Base-by-base conservation (phyloP, 2,888 invertebrate species). In the Xanthorhoe designata region DNA sequence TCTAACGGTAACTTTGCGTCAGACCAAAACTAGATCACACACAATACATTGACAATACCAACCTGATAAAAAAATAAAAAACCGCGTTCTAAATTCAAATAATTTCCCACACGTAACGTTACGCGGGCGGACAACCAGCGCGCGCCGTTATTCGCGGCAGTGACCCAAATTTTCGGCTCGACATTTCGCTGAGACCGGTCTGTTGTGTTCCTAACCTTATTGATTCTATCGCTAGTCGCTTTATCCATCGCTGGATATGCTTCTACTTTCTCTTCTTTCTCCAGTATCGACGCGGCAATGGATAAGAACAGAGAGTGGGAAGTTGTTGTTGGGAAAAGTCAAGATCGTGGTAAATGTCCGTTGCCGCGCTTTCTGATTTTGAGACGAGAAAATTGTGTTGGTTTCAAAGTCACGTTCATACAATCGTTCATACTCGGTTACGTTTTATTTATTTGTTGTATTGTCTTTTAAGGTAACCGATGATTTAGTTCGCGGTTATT, bases 71-170 rank as follows among this genome's bases (percentile, higher is more conserved):
- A 81, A 77, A 80, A 79, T 82, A 87, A 90, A 90, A 86, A 81
- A 76, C 78, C 79, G 78, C 83, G 92, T 91, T 91, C 92, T 90
- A 90, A 93, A 93, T 93, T 92, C 91, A 87, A 91, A 91, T 91
- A 89, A 91, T 93, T 93, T 93, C 92, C 92, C 92, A 93, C 92
- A 92, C 92, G 92, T 92, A 92, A 92, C 89, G 92, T 92, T 92
- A 92, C 91, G 92, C 92, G 91, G 90, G 91, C 92, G 91, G 88
- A 86, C 90, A 92, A 85, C 85, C 86, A 87, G 92, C 84, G 86
- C 92, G 84, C 69, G 85, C 92, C 92, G 92, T 93, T 93, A 92
- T 91, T 87, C 87, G 87, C 89, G 90, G 91, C 92, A 93, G 89
- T 93, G 92, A 93, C 92, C 91, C 80, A 92, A 87, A 88, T 91